Conservation (phyloP, 2,888 invertebrate genomes). For the Euclidia mi region DNA sequence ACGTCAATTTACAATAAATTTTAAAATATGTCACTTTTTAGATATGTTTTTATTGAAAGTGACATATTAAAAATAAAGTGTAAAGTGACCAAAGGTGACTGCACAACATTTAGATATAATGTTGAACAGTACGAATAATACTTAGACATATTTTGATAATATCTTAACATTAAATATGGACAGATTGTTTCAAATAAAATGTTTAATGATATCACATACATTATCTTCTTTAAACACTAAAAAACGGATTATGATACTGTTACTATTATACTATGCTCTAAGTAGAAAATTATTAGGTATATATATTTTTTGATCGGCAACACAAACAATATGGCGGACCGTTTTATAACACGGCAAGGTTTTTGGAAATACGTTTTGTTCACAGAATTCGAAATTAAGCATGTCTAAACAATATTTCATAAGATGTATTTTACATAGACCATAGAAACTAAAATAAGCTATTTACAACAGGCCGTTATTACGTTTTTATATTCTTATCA, state of each 20-base stretch:
- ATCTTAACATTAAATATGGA: constrained; percentile 70
- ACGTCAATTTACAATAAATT: constrained; percentile 23
- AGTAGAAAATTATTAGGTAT: constrained; percentile 32
- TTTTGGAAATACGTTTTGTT: constrained; percentile 7
- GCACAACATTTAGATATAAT: constrained; percentile 36
- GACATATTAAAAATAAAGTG: constrained; percentile 22
- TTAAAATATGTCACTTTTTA: constrained; percentile 8
- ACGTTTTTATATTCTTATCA: constrained; percentile 63
- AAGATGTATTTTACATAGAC: constrained; percentile 53
- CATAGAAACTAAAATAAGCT: constrained; percentile 74
- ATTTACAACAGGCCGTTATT: constrained; percentile 85
- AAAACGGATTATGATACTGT: constrained; percentile 50
- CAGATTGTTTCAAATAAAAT: constrained; percentile 80
- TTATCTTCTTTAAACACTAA: constrained; percentile 63
- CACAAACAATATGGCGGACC: constrained; percentile 19
- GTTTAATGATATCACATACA: constrained; percentile 77
- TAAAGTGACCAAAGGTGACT: constrained; percentile 25
- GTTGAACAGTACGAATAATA: constrained; percentile 52
- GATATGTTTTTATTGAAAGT: not conserved
- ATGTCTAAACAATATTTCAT: constrained; percentile 40
- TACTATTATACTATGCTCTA: constrained; percentile 35
- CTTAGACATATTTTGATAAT: constrained; percentile 59
- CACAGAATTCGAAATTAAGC: constrained; percentile 19
- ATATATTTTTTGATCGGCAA: constrained; percentile 18
- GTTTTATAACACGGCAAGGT: constrained; percentile 8